These are phyloP conservation scores for Conops quadrifasciatus DNA, from an alignment of 2,888 invertebrate species.

Conservation along the genomic window DNA sequence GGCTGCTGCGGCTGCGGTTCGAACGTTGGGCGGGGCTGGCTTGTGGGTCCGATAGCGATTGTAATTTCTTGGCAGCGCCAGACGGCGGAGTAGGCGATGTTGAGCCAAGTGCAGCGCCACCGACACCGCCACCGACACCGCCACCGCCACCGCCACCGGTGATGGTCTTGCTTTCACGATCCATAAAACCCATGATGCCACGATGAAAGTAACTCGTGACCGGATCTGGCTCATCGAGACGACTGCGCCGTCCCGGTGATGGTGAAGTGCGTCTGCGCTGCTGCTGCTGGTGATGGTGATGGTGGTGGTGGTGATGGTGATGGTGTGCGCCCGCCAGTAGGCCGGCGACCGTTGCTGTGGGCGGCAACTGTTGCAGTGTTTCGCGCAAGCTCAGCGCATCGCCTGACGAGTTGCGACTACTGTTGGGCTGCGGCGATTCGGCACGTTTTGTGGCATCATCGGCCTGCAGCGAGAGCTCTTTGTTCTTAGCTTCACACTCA, in stretches of 20 bases:
- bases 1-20: slow-evolving; percentile 62
- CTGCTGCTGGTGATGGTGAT: slow-evolving; percentile 46
- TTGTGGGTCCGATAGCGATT: slow-evolving; percentile 64
- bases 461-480: slow-evolving; percentile 37
- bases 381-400: slow-evolving; percentile 62
- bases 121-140: background rate
- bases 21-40: slow-evolving; percentile 65
- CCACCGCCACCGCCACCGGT: background rate
- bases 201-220: slow-evolving; percentile 58
- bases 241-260: slow-evolving; percentile 46
- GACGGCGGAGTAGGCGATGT: slow-evolving; percentile 58
- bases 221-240: slow-evolving; percentile 50
- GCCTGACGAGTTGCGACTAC: slow-evolving; percentile 59
- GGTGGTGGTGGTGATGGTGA: slow-evolving; percentile 45
- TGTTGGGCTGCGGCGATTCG: slow-evolving; percentile 53
- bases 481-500: slow-evolving; percentile 14
- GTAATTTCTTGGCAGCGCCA: slow-evolving; percentile 58
- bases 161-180: slow-evolving; percentile 62
- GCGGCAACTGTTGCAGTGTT: slow-evolving; percentile 59
- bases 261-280: slow-evolving; percentile 53
- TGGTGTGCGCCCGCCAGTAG: slow-evolving; percentile 35
- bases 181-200: slow-evolving; percentile 64
- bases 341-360: slow-evolving; percentile 44
- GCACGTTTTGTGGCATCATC: slow-evolving; percentile 43
- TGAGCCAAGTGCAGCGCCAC: background rate